Conservation (phyloP, 2,888 invertebrate genomes). For the Brachycybe producta region DNA sequence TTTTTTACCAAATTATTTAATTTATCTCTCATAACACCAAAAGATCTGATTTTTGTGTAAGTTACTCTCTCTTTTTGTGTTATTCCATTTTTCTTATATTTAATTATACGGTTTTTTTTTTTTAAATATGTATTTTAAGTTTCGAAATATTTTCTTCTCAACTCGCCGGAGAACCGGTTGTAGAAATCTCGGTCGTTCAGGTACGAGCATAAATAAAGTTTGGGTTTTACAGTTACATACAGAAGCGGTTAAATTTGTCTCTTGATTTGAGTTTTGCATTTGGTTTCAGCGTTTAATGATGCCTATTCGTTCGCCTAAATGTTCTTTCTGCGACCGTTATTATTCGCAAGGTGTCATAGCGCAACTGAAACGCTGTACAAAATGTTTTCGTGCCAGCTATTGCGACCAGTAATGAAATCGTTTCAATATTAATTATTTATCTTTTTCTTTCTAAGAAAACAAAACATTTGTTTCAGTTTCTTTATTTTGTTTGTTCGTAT, state of each 20-base stretch:
- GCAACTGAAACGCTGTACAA: constrained; percentile 35
- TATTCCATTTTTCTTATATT: not conserved
- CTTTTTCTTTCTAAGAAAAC: too few relatives aligned
- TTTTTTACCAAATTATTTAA: constrained; percentile 26
- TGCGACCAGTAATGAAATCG: constrained; percentile 36
- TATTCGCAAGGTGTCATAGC: constrained; percentile 27
- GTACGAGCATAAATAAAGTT: constrained; percentile 22
- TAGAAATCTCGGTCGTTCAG: constrained; percentile 33
- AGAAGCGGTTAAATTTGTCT: not conserved
- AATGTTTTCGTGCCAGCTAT: constrained; percentile 38
- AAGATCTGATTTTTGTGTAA: constrained; percentile 31
- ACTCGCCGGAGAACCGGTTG: constrained; percentile 31
- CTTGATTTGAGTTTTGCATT: constrained; percentile 29
- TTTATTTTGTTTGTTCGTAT: too few relatives aligned
- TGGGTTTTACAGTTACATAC: not conserved
- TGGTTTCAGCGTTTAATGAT: constrained; percentile 20
- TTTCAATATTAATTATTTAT: not conserved
- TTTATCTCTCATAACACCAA: constrained; percentile 26
- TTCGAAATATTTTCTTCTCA: constrained; percentile 31
- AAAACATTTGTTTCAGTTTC: too few relatives aligned
- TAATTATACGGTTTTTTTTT: not conserved
- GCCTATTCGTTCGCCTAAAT: constrained; percentile 24
- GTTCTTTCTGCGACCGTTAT: constrained; percentile 34
- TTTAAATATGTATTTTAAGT: constrained; percentile 24
- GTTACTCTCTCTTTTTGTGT: constrained; percentile 16